Conservation (phyloP, 2,888 invertebrate species). For the Tipula vernalis region DNA sequence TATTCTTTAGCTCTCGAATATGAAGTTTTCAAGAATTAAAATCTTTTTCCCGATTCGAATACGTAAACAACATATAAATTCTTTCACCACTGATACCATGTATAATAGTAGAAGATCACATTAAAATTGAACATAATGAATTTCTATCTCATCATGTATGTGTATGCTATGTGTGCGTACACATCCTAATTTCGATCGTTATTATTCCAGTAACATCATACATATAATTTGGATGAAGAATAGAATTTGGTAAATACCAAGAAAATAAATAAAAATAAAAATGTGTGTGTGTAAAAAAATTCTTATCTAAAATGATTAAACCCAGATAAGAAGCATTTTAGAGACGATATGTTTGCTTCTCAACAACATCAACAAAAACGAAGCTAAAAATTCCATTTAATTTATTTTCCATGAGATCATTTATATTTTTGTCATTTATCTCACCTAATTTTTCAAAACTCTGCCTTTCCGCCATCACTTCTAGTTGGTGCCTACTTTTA, state of each 20-base stretch:
- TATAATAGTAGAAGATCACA: not conserved
- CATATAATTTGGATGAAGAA: not conserved
- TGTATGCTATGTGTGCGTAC: not conserved
- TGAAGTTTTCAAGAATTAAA: not conserved
- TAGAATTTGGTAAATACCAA: not conserved
- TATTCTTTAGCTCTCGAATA: too few relatives aligned
- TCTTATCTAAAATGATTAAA: not conserved
- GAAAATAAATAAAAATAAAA: not conserved
- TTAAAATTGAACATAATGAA: not conserved
- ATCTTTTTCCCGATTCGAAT: not conserved
- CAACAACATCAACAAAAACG: not conserved
- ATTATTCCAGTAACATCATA: not conserved
- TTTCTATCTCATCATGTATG: not conserved
- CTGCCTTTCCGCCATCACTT: not conserved
- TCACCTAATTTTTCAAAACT: not conserved
- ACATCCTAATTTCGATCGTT: not conserved
- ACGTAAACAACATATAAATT: not conserved
- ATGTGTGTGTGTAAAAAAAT: not conserved
- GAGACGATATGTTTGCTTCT: not conserved
- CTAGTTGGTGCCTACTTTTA: not conserved
- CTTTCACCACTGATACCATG: not conserved
- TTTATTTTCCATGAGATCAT: conserved; percentile 4
- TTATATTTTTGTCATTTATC: conserved; percentile 4
- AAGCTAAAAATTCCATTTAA: not conserved
- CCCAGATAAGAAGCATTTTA: not conserved